Conservation (phyloP, 2,113 vertebrate species). For the Melospiza georgiana region DNA sequence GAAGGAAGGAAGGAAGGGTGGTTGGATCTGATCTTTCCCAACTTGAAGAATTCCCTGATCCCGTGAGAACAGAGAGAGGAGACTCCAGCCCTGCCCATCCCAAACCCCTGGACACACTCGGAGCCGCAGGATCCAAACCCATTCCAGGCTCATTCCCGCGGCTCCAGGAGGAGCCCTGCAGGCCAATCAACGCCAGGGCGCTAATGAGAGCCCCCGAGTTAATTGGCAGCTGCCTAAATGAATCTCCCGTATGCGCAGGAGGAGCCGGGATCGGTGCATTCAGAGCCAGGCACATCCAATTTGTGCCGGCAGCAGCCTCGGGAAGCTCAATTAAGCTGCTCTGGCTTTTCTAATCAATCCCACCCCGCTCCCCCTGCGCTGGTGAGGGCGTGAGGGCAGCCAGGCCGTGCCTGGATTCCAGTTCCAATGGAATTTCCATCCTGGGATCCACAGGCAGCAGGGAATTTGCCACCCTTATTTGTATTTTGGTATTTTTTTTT, state of each 20-base stretch:
- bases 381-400: not conserved
- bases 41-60: too few species aligned
- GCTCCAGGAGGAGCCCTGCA: not conserved
- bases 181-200: not conserved
- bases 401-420: fast-evolving
- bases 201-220: not conserved
- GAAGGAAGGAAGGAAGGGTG: not conserved
- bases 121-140: not conserved
- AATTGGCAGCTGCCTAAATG: not conserved
- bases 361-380: not conserved
- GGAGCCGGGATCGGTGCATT: not conserved
- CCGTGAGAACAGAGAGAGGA: fast-evolving
- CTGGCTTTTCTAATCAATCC: not conserved
- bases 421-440: not conserved
- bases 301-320: not conserved
- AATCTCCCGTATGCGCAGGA: not conserved
- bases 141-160: not conserved
- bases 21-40: not conserved
- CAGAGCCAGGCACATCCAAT: not conserved
- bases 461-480: not conserved
- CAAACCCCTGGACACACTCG: not conserved
- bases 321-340: not conserved
- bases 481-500: not conserved
- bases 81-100: not conserved
- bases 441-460: not conserved